phyloP scores from a whole-genome alignment of 53 echinoderm and acorn worm species.

The Hippasteria phrygiana region DNA sequence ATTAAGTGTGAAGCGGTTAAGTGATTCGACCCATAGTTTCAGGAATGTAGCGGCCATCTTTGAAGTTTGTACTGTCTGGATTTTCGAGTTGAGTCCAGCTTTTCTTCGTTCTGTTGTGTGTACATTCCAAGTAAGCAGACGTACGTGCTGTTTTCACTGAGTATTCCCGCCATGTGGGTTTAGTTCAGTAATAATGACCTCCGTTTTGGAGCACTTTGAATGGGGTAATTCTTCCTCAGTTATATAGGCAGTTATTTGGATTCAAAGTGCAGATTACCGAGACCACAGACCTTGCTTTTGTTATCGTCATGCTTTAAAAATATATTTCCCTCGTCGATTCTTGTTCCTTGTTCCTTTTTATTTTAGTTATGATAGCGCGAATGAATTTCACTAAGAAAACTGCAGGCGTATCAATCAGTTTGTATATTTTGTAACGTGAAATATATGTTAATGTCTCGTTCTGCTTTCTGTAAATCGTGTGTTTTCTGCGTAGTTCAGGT shows the following conservation, averaged over 20 bases:
- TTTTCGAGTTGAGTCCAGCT: neutral
- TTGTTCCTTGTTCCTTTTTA: neutral
- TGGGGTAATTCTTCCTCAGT: neutral
- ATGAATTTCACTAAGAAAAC: neutral
- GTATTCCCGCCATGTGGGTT: neutral
- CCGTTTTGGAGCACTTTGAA: neutral
- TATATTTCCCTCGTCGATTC: neutral
- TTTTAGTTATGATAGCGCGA: neutral
- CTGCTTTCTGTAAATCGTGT: too few species aligned
- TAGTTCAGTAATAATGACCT: neutral
- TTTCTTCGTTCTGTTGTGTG: neutral
- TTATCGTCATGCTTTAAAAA: neutral
- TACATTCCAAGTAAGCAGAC: neutral
- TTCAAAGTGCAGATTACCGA: neutral
- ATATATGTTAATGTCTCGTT: too few species aligned
- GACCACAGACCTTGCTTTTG: neutral
- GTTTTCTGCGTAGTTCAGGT: too few species aligned
- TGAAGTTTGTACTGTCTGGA: neutral
- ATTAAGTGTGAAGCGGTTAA: neutral
- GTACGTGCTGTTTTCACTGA: neutral
- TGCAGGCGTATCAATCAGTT: too few species aligned
- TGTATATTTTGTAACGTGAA: too few species aligned
- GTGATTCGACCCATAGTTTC: slow-evolving; percentile 5
- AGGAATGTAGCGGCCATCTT: slow-evolving; percentile 34
- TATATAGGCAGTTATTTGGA: neutral